phyloP scores from a whole-genome alignment of 2,797 vertebrate genomes.

The Argyrosomus regius region DNA sequence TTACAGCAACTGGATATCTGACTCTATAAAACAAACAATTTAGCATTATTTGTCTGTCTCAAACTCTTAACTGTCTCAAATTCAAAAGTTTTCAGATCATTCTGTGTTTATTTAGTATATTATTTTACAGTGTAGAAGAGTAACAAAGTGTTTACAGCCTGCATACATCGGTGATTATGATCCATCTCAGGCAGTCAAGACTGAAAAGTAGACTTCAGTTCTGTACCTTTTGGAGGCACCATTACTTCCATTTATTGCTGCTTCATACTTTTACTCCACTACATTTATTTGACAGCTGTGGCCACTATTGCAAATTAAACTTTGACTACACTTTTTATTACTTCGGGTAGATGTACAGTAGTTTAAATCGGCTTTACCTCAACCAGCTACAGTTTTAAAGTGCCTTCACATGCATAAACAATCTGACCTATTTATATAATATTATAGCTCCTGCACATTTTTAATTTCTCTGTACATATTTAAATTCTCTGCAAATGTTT shows the following conservation, averaged over 20 bases:
- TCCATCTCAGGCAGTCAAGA: too few species aligned
- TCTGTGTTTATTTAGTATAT: neutral
- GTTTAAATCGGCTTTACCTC: neutral
- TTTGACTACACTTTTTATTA: neutral
- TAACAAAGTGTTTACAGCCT: neutral
- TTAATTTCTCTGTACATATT: too few species aligned
- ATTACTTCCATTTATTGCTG: neutral
- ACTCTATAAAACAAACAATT: neutral
- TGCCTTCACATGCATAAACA: too few species aligned
- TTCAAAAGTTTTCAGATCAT: neutral
- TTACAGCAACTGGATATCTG: neutral
- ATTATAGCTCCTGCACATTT: too few species aligned
- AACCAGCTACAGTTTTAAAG: neutral
- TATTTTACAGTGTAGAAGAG: neutral
- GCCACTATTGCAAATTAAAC: neutral
- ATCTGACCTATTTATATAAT: too few species aligned
- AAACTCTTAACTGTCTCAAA: neutral
- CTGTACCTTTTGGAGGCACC: neutral
- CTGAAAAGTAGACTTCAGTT: too few species aligned
- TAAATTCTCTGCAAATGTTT: too few species aligned
- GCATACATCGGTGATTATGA: too few species aligned
- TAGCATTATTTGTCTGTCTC: neutral
- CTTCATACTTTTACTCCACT: too few species aligned
- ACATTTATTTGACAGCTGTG: neutral
- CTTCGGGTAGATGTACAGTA: neutral